Base-by-base conservation (phyloP, 35 echinoderm and acorn worm species). In the Apostichopus californicus region DNA sequence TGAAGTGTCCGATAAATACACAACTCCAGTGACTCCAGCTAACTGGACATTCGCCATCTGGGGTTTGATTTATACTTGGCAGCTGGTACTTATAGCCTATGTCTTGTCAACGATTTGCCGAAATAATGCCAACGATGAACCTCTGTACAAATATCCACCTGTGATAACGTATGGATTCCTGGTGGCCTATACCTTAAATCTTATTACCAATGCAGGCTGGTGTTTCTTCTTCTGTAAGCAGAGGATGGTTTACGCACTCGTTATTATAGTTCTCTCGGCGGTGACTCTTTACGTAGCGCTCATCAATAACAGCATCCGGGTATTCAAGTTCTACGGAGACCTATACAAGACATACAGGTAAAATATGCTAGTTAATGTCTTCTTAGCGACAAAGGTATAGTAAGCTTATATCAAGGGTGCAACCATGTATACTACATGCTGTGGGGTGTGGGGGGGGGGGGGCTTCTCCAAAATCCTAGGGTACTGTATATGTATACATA, bases 21-120 rank as follows among this genome's bases (percentile, higher is more conserved):
- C 60, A 5, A 77, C 81, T 8, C 78, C 65, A 14, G 82, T 95
- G 6, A 95, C 94, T 5, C 94, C 94, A 8, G 90, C 82, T 17
- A 90, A 83, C 25, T 95, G 83, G 64, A 91, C 94, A 17, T 95
- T 95, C 73, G 60, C 79, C 70, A 95, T 95, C 24, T 95, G 94
- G 94, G 94, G 94, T 14, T 21, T 95, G 2, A 95, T 95, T 63
- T 95, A 95, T 55, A 92, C 90, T 55, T 95, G 90, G 94, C 73
- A 87, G 17, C 55, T 72, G 0, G 81, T 80, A 8, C 70, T 91
- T 58, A 57, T 92, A 15, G 24, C 87, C 94, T 91, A 92, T 55
- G 17, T 91, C 56, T 71, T 92, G 53, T 77, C 90, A 8, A 92
- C 94, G 10, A 66, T 95, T 5, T 95, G 91, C 80, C 21, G 90